phyloP scores from a whole-genome alignment of 2,888 invertebrate genomes.

The Chymomyza fuscimana region DNA sequence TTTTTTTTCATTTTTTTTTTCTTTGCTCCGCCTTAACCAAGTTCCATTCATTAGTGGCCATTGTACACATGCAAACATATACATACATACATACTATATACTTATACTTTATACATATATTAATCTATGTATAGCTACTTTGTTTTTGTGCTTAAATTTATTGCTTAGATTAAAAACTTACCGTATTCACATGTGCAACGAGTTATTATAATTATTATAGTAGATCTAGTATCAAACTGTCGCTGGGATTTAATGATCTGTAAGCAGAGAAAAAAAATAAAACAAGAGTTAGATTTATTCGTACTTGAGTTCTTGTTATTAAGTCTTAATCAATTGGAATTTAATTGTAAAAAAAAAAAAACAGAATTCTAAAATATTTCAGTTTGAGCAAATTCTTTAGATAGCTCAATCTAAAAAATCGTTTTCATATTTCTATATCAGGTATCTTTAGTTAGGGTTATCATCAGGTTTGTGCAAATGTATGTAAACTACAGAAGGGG shows the following conservation, averaged over 20 bases:
- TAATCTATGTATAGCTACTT: neutral
- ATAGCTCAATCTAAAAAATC: no score
- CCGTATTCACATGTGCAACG: neutral
- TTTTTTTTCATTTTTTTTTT: neutral
- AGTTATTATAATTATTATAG: neutral
- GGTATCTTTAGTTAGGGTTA: no score
- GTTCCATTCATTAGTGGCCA: conserved; percentile 1
- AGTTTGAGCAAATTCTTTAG: no score
- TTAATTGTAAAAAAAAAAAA: no score
- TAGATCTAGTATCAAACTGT: neutral
- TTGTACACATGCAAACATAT: neutral
- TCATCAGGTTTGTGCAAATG: no score
- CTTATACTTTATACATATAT: neutral
- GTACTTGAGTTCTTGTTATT: neutral
- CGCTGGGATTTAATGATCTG: neutral
- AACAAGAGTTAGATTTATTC: no score
- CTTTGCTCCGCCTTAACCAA: neutral
- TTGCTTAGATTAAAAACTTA: neutral
- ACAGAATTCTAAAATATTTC: no score
- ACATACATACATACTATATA: neutral
- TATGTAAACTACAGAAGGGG: no score
- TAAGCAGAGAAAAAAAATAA: neutral
- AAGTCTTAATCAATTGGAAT: no score
- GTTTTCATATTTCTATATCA: no score
- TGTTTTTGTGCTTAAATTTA: neutral